Evolutionary conservation across 2,797 vertebrate genomes (phyloP).

Genomic region (Fundulus diaphanus): DNA sequence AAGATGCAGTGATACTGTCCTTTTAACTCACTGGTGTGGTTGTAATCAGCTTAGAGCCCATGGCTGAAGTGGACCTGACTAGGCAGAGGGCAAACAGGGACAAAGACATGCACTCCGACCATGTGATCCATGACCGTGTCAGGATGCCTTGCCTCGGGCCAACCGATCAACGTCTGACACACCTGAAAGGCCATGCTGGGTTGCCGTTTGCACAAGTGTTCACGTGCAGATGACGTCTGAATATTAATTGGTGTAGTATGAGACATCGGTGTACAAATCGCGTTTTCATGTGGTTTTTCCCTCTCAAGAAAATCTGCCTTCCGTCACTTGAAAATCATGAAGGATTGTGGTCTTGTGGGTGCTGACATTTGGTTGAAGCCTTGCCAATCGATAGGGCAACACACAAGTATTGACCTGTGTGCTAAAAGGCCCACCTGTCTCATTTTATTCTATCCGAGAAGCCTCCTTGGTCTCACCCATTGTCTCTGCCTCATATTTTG

Average conservation of each 20-base stretch:
- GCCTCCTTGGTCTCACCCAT: constrained; percentile 1
- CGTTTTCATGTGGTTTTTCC: constrained; percentile 17
- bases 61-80: constrained; percentile 17
- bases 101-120: constrained; percentile 25
- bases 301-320: constrained; percentile 28
- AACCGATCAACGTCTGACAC: constrained; percentile 32
- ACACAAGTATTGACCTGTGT: constrained; percentile 62
- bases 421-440: constrained; percentile 60
- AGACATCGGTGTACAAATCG: constrained; percentile 8
- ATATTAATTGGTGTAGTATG: constrained; percentile 3
- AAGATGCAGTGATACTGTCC: constrained; percentile 36
- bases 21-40: constrained; percentile 42
- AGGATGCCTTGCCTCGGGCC: constrained; percentile 28
- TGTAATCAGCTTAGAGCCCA: constrained; percentile 63
- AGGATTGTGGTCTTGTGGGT: constrained; percentile 51
- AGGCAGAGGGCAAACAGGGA: constrained; percentile 39
- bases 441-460: constrained; percentile 46
- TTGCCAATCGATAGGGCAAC: constrained; percentile 59
- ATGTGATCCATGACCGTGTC: constrained; percentile 47
- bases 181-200: constrained; percentile 25
- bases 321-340: constrained; percentile 36
- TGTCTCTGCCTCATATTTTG: constrained; percentile 7
- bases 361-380: constrained; percentile 66
- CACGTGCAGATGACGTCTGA: constrained; percentile 7
- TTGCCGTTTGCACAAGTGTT: neutral